Conservation (phyloP, 2,888 invertebrate species). For the Parnassius smintheus region DNA sequence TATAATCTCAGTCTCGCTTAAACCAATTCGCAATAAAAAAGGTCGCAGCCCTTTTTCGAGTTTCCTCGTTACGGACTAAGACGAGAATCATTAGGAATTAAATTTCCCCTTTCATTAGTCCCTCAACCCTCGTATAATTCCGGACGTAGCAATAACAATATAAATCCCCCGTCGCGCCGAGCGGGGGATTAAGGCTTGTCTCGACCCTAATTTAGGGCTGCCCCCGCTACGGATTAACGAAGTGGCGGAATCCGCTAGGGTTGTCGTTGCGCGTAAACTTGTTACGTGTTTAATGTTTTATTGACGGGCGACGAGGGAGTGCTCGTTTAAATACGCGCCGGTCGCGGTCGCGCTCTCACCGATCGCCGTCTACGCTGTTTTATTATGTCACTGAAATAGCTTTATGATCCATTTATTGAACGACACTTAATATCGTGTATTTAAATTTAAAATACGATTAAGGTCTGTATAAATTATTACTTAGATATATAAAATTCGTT, state of each 20-base stretch:
- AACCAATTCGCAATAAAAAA: conserved; percentile 75
- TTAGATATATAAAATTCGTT: too few species aligned
- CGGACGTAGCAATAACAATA: conserved; percentile 82
- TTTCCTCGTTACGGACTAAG: conserved; percentile 81
- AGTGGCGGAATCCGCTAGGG: conserved; percentile 81
- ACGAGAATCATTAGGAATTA: conserved; percentile 82
- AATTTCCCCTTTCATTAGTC: conserved; percentile 82
- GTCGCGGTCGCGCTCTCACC: conserved; percentile 41
- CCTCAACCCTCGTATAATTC: conserved; percentile 82
- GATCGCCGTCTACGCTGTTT: conserved; percentile 38
- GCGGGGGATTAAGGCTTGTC: conserved; percentile 81
- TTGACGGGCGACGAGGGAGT: conserved; percentile 78
- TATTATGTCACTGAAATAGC: conserved; percentile 17
- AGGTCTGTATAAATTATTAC: too few species aligned
- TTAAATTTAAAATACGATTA: too few species aligned
- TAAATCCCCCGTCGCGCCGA: conserved; percentile 81
- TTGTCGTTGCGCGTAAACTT: conserved; percentile 80
- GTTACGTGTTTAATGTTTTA: conserved; percentile 82
- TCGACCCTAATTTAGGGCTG: conserved; percentile 82
- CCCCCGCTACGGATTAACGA: conserved; percentile 81
- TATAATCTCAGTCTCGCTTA: conserved; percentile 64
- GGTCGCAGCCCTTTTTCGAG: conserved; percentile 78
- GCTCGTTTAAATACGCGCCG: conserved; percentile 72
- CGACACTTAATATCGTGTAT: conserved; percentile 27
- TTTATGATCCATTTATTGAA: conserved; percentile 23